phyloP scores from a whole-genome alignment of 1,140 invertebrate species.

The Drosophila ogumai region DNA sequence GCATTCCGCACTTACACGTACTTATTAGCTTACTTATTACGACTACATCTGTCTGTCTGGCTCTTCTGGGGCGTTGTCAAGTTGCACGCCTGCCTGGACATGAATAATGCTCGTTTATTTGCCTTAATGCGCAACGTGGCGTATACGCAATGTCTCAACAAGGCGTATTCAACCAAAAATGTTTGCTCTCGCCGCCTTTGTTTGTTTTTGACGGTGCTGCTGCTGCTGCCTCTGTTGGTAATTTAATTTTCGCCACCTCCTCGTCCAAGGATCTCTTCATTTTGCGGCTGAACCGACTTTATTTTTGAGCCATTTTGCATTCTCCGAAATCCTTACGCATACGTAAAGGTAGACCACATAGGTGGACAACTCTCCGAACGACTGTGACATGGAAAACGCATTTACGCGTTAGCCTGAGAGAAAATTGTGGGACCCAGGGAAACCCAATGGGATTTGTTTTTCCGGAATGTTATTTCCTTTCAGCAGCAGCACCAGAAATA shows the following conservation, averaged over 20 bases:
- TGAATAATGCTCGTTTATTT: constrained; percentile 73
- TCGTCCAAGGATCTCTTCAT: background rate
- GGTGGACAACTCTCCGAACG: constrained; percentile 17
- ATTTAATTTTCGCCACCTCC: constrained; percentile 51
- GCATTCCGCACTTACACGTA: constrained; percentile 57
- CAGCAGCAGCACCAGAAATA: constrained; percentile 4
- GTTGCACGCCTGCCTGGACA: constrained; percentile 69
- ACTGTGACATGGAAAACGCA: constrained; percentile 42
- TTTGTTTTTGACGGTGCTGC: constrained; percentile 19
- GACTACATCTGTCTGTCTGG: background rate
- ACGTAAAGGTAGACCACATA: constrained; percentile 29
- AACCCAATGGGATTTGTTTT: constrained; percentile 35
- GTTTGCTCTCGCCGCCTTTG: constrained; percentile 11
- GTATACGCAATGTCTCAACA: constrained; percentile 66
- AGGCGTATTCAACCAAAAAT: constrained; percentile 35
- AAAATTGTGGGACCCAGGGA: background rate
- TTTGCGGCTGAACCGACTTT: constrained; percentile 10
- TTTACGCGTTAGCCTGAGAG: constrained; percentile 19
- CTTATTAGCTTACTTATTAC: constrained; percentile 45
- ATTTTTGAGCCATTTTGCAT: constrained; percentile 38
- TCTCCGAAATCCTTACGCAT: background rate
- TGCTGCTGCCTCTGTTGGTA: constrained; percentile 30
- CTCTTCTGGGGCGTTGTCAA: constrained; percentile 19
- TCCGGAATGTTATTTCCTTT: constrained; percentile 24
- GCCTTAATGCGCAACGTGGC: constrained; percentile 68